Conservation (phyloP, 2,888 invertebrate species). For the Melitaea athalia region DNA sequence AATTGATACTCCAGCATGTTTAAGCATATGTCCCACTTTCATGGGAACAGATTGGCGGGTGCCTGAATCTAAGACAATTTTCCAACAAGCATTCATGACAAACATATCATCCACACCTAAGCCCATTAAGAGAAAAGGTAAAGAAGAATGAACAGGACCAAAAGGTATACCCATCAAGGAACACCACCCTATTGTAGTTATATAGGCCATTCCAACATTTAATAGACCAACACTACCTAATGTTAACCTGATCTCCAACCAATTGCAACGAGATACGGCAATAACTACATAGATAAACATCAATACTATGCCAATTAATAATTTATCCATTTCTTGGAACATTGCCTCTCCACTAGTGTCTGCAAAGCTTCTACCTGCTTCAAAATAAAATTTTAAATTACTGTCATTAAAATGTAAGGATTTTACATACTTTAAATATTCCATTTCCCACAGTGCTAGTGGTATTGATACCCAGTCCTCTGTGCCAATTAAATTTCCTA, state of each 20-base stretch:
- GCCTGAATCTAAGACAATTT: conserved; percentile 81
- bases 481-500: conserved; percentile 87
- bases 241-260: conserved; percentile 86
- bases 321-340: conserved; percentile 87
- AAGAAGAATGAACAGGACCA: conserved; percentile 90
- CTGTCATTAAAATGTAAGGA: conserved; percentile 54
- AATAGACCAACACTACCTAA: conserved; percentile 86
- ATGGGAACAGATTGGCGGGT: conserved; percentile 81
- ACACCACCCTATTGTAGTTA: conserved; percentile 87
- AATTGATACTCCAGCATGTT: conserved; percentile 92
- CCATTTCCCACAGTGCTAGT: conserved; percentile 83
- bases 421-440: conserved; percentile 76
- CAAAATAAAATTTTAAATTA: conserved; percentile 78
- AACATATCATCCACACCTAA: conserved; percentile 93
- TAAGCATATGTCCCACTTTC: conserved; percentile 86
- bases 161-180: conserved; percentile 87
- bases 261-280: conserved; percentile 88
- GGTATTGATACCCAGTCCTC: conserved; percentile 87
- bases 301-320: conserved; percentile 85
- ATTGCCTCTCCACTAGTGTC: conserved; percentile 87
- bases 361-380: conserved; percentile 87
- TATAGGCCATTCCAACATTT: conserved; percentile 88
- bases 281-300: conserved; percentile 89
- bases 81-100: conserved; percentile 91
- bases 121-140: conserved; percentile 91